A percentile compares a stretch with the other conserved stretches of the same genome.
phyloP scores from a whole-genome alignment of 2,888 invertebrate species.

The Trachelus troglodyta region DNA sequence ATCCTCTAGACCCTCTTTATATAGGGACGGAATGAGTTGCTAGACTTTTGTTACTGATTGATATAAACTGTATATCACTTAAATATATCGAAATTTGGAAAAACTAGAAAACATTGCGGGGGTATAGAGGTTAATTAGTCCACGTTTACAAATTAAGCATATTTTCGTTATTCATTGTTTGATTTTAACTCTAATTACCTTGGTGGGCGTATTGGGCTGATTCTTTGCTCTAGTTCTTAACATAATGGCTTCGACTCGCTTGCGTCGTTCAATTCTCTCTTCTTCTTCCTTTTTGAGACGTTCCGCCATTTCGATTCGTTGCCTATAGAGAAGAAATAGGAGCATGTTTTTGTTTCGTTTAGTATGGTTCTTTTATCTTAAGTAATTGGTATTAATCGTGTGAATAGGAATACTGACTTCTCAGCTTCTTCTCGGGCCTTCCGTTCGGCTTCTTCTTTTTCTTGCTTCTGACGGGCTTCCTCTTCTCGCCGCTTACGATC shows the following conservation, averaged over 20 bases:
- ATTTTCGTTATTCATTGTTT: neutral
- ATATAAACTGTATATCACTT: too few species aligned
- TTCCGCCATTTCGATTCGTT: conserved; percentile 86
- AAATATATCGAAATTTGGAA: too few species aligned
- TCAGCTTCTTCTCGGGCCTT: conserved; percentile 90
- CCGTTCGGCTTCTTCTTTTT: conserved; percentile 82
- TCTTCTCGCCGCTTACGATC: conserved; percentile 78
- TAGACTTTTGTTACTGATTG: too few species aligned
- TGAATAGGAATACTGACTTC: conserved; percentile 56
- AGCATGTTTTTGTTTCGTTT: neutral
- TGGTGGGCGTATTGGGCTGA: conserved; percentile 65
- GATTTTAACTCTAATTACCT: conserved; percentile 51
- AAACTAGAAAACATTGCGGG: too few species aligned
- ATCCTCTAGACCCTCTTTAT: too few species aligned
- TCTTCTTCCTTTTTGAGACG: conserved; percentile 87
- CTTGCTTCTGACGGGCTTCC: conserved; percentile 72
- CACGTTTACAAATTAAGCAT: neutral
- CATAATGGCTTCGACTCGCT: conserved; percentile 94
- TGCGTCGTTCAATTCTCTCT: conserved; percentile 87
- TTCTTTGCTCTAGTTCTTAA: conserved; percentile 80
- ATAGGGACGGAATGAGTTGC: too few species aligned
- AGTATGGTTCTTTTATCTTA: neutral
- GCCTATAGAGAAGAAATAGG: conserved; percentile 58
- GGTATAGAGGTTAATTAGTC: neutral
- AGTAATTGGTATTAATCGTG: neutral